Evolutionary conservation across 2,888 invertebrate genomes (phyloP).

Genomic region (Metacarcinus magister): DNA sequence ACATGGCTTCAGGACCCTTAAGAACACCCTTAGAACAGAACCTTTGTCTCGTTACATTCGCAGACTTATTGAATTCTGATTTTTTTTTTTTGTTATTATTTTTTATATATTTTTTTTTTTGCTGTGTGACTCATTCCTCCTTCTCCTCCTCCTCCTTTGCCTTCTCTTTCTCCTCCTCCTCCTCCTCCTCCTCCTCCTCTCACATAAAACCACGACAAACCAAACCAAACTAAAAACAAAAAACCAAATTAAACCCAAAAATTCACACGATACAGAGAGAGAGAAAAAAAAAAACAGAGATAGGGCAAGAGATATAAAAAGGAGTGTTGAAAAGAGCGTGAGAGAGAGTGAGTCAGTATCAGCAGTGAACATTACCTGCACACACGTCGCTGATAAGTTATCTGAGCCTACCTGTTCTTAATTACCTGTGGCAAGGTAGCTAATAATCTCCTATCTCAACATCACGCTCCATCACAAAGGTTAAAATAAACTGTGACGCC

Average conservation of each 20-base stretch:
- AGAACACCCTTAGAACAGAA: neutral
- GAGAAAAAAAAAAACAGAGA: neutral
- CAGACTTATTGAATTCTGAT: neutral
- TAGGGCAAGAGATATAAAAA: neutral
- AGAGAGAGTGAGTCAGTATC: neutral
- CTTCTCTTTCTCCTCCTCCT: conserved; percentile 26
- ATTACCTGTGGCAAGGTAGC: neutral
- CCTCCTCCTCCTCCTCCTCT: conserved; percentile 48
- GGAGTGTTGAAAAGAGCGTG: neutral
- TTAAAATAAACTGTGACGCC: neutral
- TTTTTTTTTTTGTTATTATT: neutral
- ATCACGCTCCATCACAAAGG: neutral
- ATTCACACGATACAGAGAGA: neutral
- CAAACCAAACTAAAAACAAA: too few species aligned
- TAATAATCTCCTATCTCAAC: neutral
- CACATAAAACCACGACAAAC: too few species aligned
- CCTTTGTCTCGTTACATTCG: too few species aligned
- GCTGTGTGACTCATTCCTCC: neutral
- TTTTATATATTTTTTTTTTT: neutral
- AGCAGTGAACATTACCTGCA: neutral
- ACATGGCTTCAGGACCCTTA: neutral
- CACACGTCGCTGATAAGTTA: neutral
- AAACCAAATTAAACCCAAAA: too few species aligned
- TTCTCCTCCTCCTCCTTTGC: neutral
- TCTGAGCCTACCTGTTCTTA: neutral